Percentiles rank a stretch among this genome's conserved stretches.
Conservation (phyloP, 2,888 invertebrate species). For the Dilophus febrilis region DNA sequence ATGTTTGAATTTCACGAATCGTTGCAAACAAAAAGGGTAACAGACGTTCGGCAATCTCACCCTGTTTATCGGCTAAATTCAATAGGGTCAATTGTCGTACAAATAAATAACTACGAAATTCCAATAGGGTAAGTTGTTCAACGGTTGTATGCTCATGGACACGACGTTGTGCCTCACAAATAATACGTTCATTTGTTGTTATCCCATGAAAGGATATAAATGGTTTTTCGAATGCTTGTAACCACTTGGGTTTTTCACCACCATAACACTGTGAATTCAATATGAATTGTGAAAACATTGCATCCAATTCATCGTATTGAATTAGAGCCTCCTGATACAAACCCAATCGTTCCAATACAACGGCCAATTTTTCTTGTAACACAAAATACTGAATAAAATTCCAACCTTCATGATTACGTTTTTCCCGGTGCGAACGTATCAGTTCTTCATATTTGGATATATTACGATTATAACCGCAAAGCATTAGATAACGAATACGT, state of each 20-base stretch:
- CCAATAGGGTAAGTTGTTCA: slow-evolving; percentile 68
- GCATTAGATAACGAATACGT: slow-evolving; percentile 63
- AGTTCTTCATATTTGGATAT: slow-evolving; percentile 76
- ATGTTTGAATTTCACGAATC: slow-evolving; percentile 61
- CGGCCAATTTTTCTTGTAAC: slow-evolving; percentile 86
- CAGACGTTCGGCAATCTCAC: slow-evolving; percentile 79
- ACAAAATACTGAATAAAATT: slow-evolving; percentile 89
- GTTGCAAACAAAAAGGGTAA: slow-evolving; percentile 82
- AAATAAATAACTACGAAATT: slow-evolving; percentile 86
- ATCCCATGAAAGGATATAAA: slow-evolving; percentile 75
- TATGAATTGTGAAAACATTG: slow-evolving; percentile 90
- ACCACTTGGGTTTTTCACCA: slow-evolving; percentile 73
- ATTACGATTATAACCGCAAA: slow-evolving; percentile 74
- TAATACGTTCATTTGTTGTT: slow-evolving; percentile 32
- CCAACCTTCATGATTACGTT: slow-evolving; percentile 80
- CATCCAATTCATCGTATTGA: slow-evolving; percentile 94
- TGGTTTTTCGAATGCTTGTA: slow-evolving; percentile 61
- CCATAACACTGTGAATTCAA: slow-evolving; percentile 54
- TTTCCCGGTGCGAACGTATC: slow-evolving; percentile 77
- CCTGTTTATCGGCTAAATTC: slow-evolving; percentile 51
- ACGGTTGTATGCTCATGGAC: too few species aligned
- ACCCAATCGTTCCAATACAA: slow-evolving; percentile 86
- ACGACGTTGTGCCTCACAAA: too few species aligned
- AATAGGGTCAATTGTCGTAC: slow-evolving; percentile 82
- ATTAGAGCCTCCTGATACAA: slow-evolving; percentile 86